Evolutionary conservation across 2,888 invertebrate species (phyloP), one percentile per base, ranked within the genome.

Genomic region (Melikaiella ostensackeni): DNA sequence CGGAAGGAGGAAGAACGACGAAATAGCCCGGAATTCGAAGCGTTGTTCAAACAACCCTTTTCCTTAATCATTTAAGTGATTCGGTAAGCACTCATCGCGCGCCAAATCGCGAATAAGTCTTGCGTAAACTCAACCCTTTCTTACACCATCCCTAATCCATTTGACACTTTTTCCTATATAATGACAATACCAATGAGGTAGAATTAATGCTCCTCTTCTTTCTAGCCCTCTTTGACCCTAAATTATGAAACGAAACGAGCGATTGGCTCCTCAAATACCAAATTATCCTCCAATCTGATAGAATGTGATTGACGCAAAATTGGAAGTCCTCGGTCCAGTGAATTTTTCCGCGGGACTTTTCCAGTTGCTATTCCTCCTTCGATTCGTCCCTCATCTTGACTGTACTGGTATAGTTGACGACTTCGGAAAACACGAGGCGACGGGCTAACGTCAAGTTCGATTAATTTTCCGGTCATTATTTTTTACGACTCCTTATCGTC

Each of bases 41-140:
- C 87, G 88, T 87, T 90, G 88, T 91, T 88, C 91, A 91, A 91
- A 91, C 90, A 91, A 91, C 91, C 91, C 91, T 90, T 91, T 90
- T 88, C 88, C 90, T 91, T 91, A 90, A 91, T 91, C 90, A 89
- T 90, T 91, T 90, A 89, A 91, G 91, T 91, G 91, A 91, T 90
- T 91, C 86, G 86, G 87, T 89, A 89, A 90, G 88, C 89, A 85
- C 88, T 87, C 86, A 87, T 82, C 84, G 84, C 84, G 85, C 86
- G 85, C 85, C 85, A 83, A 87, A 86, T 87, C 87, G 83, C 83
- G 79, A 85, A 81, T 86, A 88, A 89, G 87, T 89, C 87, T 85
- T 87, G 84, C 85, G 86, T 86, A 86, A 88, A 87, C 86, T 83
- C 82, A 86, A 85, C 86, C 85, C 88, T 86, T 88, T 88, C 87